These are phyloP conservation scores for Oriolus oriolus DNA, from an alignment of 2,113 vertebrate genomes.

Conservation along the genomic window DNA sequence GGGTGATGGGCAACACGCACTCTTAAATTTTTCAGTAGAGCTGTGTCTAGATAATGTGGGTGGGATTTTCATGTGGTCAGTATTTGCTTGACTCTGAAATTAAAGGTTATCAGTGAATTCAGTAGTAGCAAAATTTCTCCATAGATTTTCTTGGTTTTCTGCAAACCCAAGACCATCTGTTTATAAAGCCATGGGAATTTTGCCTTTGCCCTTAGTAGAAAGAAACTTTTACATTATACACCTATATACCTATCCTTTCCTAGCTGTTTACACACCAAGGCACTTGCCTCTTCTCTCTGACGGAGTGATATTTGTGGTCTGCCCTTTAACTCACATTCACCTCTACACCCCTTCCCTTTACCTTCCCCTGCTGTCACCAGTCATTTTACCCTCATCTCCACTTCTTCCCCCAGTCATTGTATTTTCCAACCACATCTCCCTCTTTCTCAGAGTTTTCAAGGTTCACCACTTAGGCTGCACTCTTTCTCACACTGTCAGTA, in stretches of 20 bases:
- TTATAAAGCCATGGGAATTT: background rate
- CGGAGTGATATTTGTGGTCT: background rate
- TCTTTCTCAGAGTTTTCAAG: background rate
- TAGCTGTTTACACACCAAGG: background rate
- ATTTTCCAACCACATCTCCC: background rate
- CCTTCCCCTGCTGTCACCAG: background rate
- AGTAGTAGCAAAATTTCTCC: background rate
- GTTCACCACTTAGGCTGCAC: background rate
- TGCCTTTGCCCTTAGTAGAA: background rate
- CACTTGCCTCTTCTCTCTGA: background rate
- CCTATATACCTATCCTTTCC: background rate
- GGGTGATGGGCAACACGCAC: rapidly evolving
- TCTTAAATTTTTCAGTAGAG: background rate
- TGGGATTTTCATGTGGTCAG: background rate
- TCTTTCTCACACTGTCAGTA: background rate
- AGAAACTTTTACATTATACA: background rate
- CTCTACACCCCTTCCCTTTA: background rate
- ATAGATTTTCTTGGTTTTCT: background rate
- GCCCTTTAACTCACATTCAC: background rate
- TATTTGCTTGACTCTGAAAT: background rate
- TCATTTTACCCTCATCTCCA: background rate
- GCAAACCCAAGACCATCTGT: background rate
- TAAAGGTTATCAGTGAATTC: background rate
- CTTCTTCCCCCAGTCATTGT: background rate
- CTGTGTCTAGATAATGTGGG: background rate